These are phyloP conservation scores for Cairina moschata DNA, from an alignment of 2,113 vertebrate species.

Conservation along the genomic window DNA sequence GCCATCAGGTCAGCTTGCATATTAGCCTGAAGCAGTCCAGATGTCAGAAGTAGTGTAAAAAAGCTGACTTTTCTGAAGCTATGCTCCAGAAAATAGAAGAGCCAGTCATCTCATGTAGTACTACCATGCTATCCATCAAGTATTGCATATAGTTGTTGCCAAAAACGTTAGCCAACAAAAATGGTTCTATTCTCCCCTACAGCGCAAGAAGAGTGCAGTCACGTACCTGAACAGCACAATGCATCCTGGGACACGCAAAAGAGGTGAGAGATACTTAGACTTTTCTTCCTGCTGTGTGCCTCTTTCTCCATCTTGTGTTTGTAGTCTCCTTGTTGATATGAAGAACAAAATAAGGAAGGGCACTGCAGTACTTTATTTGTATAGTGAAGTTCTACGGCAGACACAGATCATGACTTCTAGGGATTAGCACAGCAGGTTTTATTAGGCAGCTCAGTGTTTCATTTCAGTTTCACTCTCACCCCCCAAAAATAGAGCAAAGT, in stretches of 20 bases:
- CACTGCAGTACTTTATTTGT: not conserved
- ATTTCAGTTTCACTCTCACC: conserved; percentile 6
- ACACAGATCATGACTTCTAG: not conserved
- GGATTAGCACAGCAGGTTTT: conserved; percentile 5
- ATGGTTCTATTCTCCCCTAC: conserved; percentile 53
- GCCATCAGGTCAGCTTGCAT: not conserved
- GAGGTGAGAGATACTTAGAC: conserved; percentile 84
- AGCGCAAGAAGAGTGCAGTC: conserved; percentile 98
- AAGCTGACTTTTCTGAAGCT: not conserved
- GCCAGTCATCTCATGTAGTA: not conserved
- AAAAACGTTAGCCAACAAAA: not conserved
- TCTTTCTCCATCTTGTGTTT: not conserved
- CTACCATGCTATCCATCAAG: not conserved
- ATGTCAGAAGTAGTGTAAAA: conserved; percentile 5
- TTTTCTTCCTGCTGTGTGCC: not conserved
- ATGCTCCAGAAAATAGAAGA: not conserved
- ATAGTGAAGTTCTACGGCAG: not conserved
- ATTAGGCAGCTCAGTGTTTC: not conserved
- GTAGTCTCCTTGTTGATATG: not conserved
- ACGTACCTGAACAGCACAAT: conserved; percentile 98
- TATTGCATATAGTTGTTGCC: not conserved
- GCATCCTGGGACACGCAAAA: conserved; percentile 96
- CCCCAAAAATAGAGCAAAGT: not conserved
- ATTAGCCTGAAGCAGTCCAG: not conserved
- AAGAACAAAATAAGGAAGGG: not conserved